Percentiles rank a stretch among this genome's conserved stretches.
Evolutionary conservation across 2,113 vertebrate genomes (phyloP).

Genomic region (Takifugu flavidus): DNA sequence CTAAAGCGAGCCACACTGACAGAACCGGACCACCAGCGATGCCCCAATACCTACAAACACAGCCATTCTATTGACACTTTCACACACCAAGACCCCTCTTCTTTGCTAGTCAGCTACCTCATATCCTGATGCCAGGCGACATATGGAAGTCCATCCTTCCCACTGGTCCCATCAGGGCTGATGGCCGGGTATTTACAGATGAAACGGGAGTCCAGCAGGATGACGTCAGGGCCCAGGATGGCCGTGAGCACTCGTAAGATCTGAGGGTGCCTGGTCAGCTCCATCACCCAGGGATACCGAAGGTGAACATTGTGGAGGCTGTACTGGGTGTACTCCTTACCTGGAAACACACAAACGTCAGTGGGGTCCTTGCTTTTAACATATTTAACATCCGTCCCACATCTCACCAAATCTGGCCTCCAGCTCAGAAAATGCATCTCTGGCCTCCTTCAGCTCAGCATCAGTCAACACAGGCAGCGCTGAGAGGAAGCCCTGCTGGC

Average conservation of each 20-base stretch:
- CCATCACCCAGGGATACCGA: constrained; percentile 73
- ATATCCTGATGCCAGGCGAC: constrained; percentile 83
- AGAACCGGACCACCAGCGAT: constrained; percentile 76
- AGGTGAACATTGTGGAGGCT: constrained; percentile 79
- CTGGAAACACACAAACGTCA: constrained; percentile 40
- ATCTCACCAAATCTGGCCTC: constrained; percentile 73
- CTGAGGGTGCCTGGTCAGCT: constrained; percentile 66
- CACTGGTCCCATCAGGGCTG: constrained; percentile 8
- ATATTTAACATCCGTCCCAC: not conserved
- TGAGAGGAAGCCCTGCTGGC: constrained; percentile 69
- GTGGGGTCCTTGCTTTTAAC: not conserved
- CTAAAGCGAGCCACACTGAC: constrained; percentile 79
- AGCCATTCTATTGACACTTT: too few species aligned
- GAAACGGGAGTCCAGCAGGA: constrained; percentile 79
- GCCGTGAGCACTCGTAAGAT: constrained; percentile 62
- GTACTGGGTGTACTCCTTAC: constrained; percentile 74
- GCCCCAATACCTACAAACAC: constrained; percentile 74
- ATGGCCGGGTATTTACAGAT: constrained; percentile 78
- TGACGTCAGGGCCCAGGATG: constrained; percentile 70
- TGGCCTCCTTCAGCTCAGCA: constrained; percentile 64
- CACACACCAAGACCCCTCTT: too few species aligned
- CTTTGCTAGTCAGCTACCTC: constrained; percentile 53
- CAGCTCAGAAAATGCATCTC: constrained; percentile 61
- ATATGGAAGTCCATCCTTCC: constrained; percentile 56
- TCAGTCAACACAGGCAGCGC: constrained; percentile 61